Evolutionary conservation across 2,888 invertebrate species (phyloP), one percentile per base, ranked within the genome.

Genomic region (Cosmia trapezina): DNA sequence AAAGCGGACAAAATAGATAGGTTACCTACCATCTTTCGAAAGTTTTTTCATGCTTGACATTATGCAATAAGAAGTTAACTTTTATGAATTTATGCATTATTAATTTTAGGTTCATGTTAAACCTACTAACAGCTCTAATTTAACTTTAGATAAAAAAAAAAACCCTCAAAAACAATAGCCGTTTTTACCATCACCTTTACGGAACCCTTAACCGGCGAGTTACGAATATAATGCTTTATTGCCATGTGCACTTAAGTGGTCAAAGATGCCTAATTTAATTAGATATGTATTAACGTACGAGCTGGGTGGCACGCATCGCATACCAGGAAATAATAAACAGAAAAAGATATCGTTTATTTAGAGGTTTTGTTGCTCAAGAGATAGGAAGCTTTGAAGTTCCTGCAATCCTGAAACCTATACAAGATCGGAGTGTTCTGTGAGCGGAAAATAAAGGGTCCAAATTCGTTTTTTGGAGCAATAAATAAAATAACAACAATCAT

Each of bases 191-290:
- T 28, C 9, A n/a, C 6, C 12, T 41, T 28, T 37, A 56, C 63
- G 43, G 80, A 79, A 79, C 71, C 71, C 83, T 47, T 33, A 75
- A 9, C 57, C 43, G 8, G 3, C 43, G 51, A 66, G 57, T 81
- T 74, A 61, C 59, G 61, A 69, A 73, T 75, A 53, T 69, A 73
- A 78, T 70, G 70, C 62, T 79, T 85, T 81, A 81, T 83, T 79
- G 75, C 81, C 49, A 33, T 73, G 49, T 79, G 83, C 83, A 83
- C 85, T 83, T 85, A 85, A 65, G 70, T 71, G 80, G 76, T 85
- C 83, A 81, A 76, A 83, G 85, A 73, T 76, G 83, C 83, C 83
- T 83, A 85, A 83, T 83, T 83, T 83, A 83, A 83, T 83, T 83
- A 85, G 83, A 79, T 76, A 74, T 63, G 73, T 79, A 71, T 83